Base-by-base conservation (phyloP, 1,140 invertebrate species). In the Teleopsis dalmanni region DNA sequence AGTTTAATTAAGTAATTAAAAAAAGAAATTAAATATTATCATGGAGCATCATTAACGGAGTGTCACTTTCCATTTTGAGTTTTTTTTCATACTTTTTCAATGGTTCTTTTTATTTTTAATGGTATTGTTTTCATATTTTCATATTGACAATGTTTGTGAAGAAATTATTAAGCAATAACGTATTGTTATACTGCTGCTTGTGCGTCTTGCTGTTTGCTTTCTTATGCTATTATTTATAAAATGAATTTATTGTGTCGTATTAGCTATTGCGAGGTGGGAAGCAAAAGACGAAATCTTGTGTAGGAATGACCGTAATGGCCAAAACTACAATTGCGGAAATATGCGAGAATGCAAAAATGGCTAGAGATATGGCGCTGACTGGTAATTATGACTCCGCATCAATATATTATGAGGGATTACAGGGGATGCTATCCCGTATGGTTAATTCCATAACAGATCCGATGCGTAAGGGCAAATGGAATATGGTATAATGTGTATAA, bases 381-480 rank as follows among this genome's bases (percentile, higher is more conserved):
- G 93, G 94, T 7, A 95, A 96, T 72, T 98, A 98, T 70, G 94
- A 97, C 62, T 90, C 88, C 48, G 88, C 93, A 10, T 78, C 84
- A 57, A 90, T 97, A 38, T 97, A 96, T 73, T 98, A 96, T 70
- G 88, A 96, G 74, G 90, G 92, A 40, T 88, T 92, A 4, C 87
- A 91, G 60, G 82, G 65, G 13, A 58, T 71, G 52, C 45, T 71
- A 14, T 56, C 53, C 81, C 77, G 95, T 22, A 78, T 96, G 35
- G 76, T 69, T 5, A 63, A 81, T 14, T 85, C 82, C 31, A 89
- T 93, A 37, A 84, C 79, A 13, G 92, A 83, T 71, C 81, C 81
- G 38, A 82, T 81, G 52, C 79, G 83, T 48, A 94, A 87, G 75
- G 81, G 81, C 53, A 89, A 87, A 75, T 97, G 94, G 91, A 90